These are phyloP conservation scores for Stictonetta naevosa DNA, from an alignment of 2,113 vertebrate genomes.

Conservation along the genomic window DNA sequence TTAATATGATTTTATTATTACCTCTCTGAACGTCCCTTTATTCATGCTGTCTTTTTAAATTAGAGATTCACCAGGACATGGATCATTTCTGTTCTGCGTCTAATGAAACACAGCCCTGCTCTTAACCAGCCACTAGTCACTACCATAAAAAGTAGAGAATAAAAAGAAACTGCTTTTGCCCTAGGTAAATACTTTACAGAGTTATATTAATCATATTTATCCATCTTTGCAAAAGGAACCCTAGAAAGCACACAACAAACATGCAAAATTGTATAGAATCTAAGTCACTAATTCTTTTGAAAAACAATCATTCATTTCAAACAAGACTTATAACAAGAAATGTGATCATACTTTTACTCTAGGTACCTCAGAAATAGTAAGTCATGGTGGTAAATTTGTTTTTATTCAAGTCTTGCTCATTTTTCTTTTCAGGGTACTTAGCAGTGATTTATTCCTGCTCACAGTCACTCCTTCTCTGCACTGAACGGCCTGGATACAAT, in stretches of 20 bases:
- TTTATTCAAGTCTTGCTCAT: background rate
- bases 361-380: background rate
- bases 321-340: background rate
- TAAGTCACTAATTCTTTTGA: background rate
- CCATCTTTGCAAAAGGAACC: background rate
- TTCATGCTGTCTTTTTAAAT: background rate
- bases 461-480: background rate
- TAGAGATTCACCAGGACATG: background rate
- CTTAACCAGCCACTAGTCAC: background rate
- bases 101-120: background rate
- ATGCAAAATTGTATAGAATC: background rate
- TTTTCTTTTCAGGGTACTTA: background rate
- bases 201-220: background rate
- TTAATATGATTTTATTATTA: background rate
- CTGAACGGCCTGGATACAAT: background rate
- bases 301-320: background rate
- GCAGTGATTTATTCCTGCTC: background rate
- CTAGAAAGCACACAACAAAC: background rate
- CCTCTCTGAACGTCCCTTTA: background rate
- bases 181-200: background rate
- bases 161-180: background rate
- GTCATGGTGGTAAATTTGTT: background rate
- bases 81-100: background rate
- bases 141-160: background rate
- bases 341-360: background rate